These are phyloP conservation scores for Sphenodon punctatus DNA, from an alignment of 2,797 vertebrate species.

Conservation along the genomic window DNA sequence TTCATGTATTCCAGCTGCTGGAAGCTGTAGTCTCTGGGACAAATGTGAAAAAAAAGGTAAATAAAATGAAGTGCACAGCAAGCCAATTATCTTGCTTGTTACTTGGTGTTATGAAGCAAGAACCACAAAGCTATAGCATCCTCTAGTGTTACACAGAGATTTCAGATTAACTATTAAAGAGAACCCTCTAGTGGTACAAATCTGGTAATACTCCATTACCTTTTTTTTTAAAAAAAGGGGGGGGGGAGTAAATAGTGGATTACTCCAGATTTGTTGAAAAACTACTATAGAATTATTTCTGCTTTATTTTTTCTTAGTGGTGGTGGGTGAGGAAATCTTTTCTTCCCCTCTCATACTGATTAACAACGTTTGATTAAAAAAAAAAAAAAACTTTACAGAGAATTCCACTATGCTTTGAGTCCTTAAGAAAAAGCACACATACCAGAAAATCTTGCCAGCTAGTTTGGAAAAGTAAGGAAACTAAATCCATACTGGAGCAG, in stretches of 20 bases:
- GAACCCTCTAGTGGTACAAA: conserved; percentile 45
- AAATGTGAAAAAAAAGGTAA: not conserved
- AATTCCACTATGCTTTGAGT: too few species aligned
- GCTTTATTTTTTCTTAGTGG: too few species aligned
- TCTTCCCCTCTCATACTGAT: too few species aligned
- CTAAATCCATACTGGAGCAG: not conserved
- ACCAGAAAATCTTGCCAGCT: not conserved
- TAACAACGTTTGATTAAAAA: too few species aligned
- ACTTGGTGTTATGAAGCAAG: not conserved
- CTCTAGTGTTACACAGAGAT: not conserved
- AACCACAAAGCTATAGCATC: not conserved
- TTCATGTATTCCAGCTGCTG: not conserved
- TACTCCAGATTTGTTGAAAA: not conserved
- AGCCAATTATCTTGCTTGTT: not conserved
- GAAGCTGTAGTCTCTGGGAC: accelerated
- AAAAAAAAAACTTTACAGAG: too few species aligned
- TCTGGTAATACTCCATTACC: not conserved
- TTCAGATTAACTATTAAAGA: not conserved
- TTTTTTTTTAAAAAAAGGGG: not conserved
- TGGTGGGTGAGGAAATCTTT: too few species aligned
- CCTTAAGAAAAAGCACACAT: accelerated
- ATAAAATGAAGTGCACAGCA: not conserved
- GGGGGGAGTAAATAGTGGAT: not conserved
- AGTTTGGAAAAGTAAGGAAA: not conserved
- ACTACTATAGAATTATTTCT: not conserved